phyloP scores from a whole-genome alignment of 2,797 vertebrate species.

The Bovichtus diacanthus region DNA sequence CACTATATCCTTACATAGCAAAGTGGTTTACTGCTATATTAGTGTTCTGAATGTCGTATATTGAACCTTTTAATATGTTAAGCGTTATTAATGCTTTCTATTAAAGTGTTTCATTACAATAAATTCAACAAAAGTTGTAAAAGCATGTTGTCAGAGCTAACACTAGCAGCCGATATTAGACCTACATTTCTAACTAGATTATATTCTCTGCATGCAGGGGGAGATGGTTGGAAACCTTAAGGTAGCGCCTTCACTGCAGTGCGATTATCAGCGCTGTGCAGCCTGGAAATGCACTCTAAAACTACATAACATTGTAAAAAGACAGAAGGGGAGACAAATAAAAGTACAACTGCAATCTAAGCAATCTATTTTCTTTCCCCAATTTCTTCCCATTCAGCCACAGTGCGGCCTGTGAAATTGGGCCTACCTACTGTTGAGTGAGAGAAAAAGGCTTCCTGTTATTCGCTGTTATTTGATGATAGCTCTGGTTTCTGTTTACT shows the following conservation, averaged over 20 bases:
- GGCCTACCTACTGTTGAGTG: conserved; percentile 84
- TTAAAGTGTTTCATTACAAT: neutral
- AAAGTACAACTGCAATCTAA: conserved; percentile 89
- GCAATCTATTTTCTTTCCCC: conserved; percentile 91
- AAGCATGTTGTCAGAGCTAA: neutral
- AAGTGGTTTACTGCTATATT: too few species aligned
- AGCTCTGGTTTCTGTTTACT: conserved; percentile 80
- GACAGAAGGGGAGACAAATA: conserved; percentile 87
- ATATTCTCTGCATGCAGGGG: conserved; percentile 1
- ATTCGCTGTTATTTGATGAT: conserved; percentile 82
- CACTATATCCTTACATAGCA: too few species aligned
- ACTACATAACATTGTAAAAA: conserved; percentile 80
- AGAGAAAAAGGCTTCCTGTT: conserved; percentile 82
- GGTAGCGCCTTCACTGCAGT: conserved; percentile 24
- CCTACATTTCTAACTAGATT: neutral
- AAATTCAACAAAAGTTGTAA: neutral
- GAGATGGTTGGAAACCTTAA: conserved; percentile 20
- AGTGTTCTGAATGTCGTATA: too few species aligned
- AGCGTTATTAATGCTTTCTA: neutral
- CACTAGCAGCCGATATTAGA: neutral
- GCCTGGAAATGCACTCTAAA: conserved; percentile 82
- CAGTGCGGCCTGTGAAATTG: conserved; percentile 91
- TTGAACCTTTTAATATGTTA: too few species aligned
- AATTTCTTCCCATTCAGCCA: conserved; percentile 86
- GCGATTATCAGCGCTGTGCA: conserved; percentile 79